Base-by-base conservation (phyloP, 1,140 invertebrate genomes). In the Drosophila eugracilis region DNA sequence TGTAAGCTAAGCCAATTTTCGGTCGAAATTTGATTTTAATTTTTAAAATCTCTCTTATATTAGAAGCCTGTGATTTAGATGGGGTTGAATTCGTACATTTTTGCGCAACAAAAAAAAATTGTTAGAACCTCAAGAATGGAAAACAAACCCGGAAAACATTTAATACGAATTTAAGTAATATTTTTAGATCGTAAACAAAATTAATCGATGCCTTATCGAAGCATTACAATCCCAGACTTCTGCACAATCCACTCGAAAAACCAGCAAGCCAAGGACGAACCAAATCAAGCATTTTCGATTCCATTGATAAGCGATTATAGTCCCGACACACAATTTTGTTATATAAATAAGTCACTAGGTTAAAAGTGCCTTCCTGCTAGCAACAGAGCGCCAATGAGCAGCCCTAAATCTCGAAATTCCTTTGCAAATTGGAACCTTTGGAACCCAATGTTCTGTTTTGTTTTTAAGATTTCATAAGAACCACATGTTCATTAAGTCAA, bases 21-120 rank as follows among this genome's bases (percentile, higher is more conserved):
- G 22, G 34, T 71, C 80, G 34, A 83, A 83, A 78, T 85, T 85
- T 75, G 60, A 65, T 67, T 67, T 58, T 73, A 66, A 76, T 75
- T 28, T 80, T 79, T 76, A 66, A 70, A 70, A 65, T 57, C 57
- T 70, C 74, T 83, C 62, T 76, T 89, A 89, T 89, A 77, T 83
- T 89, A 89, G 84, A 86, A 89, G 78, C 72, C 84, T 89, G 84
- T 89, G 84, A 89, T 89, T 88, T 89, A 89, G 75, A 89, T 79
- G 84, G 88, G 84, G 67, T 88, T 83, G 59, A 88, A 79, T 70
- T 77, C 72, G 75, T 67, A 69, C 49, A 75, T 39, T 48, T 37
- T 59, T 37, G 28, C 15, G n/a, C n/a, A n/a, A n/a, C n/a, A n/a
- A 22, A 57, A 22, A 15, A 55, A 42, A 80, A 81, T 73, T 77